These are phyloP conservation scores for Disparrhopalites patrizii DNA, from an alignment of 2,888 invertebrate genomes.

Conservation along the genomic window DNA sequence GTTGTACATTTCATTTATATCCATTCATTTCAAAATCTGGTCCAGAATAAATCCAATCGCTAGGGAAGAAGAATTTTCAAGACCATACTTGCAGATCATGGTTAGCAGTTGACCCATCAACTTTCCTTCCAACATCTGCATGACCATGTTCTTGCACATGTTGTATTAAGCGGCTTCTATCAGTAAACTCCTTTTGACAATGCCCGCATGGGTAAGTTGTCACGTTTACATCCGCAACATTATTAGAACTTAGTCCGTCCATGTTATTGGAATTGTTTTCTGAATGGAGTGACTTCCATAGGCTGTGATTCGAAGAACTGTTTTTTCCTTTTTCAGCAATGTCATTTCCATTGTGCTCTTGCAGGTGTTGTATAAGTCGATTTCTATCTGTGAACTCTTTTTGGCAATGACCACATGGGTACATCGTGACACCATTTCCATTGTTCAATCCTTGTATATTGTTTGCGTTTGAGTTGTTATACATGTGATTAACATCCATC, in stretches of 20 bases:
- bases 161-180: slow-evolving; percentile 29
- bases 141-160: slow-evolving; percentile 18
- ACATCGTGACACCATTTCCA: neutral
- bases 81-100: slow-evolving; percentile 9
- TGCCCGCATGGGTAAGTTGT: slow-evolving; percentile 33
- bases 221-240: neutral
- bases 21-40: no score
- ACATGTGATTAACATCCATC: slow-evolving; percentile 19
- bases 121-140: neutral
- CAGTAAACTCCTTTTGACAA: slow-evolving; percentile 37
- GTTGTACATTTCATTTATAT: no score
- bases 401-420: slow-evolving; percentile 41
- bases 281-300: neutral
- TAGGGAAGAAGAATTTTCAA: no score
- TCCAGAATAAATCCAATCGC: no score
- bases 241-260: neutral
- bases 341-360: slow-evolving; percentile 29
- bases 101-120: neutral
- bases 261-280: neutral
- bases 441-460: neutral
- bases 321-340: slow-evolving; percentile 5
- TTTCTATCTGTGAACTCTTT: slow-evolving; percentile 36
- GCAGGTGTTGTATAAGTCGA: slow-evolving; percentile 36
- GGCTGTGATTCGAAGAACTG: neutral
- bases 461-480: slow-evolving; percentile 4